Evolutionary conservation across 2,113 vertebrate species (phyloP), one percentile per base, ranked within the genome.

Genomic region (Gila orcuttii): DNA sequence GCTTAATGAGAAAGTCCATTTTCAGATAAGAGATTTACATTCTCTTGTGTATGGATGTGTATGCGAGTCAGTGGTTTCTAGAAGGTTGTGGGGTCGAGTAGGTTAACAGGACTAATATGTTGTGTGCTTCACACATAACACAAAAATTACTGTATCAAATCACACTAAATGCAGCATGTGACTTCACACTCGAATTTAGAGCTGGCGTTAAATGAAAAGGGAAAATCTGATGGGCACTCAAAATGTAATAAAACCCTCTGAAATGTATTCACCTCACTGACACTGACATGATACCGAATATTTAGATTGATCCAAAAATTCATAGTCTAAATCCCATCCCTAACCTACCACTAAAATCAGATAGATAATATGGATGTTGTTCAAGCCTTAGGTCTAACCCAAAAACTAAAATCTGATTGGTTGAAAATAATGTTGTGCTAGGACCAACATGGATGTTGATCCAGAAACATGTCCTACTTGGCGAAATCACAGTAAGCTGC

Each of bases 361-460:
- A 79, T 8, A 9, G 8, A 59, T 78, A 59, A 79, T 59, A 79
- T 23, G 33, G 8, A 42, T 71, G 10, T 23, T 59, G 52, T 21
- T 15, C 6, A 76, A 76, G n/a, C n/a, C 21, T 13, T 25, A 11
- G 17, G 76, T 74, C 50, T 64, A 45, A 42, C 3, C n/a, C 4
- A 31, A 68, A 66, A 17, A 8, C 1, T 66, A 21, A 66, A 81
- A 81, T 31, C 42, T 81, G 42, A 66, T 68, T 33, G 15, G n/a
- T 60, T 15, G 28, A 21, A 75, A 75, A 28, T 12, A n/a, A 60
- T 66, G 60, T 50, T 81, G n/a, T 33, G 42, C 60, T 36, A 47
- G 62, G n/a, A 50, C 79, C n/a, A 19, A 76, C 45, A 76, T 64
- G n/a, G 19, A 60, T 79, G 76, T 78, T 59, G 52, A 79, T 79